These are phyloP conservation scores for Microtus ochrogaster DNA, from an alignment of 2,113 vertebrate species.

Conservation along the genomic window DNA sequence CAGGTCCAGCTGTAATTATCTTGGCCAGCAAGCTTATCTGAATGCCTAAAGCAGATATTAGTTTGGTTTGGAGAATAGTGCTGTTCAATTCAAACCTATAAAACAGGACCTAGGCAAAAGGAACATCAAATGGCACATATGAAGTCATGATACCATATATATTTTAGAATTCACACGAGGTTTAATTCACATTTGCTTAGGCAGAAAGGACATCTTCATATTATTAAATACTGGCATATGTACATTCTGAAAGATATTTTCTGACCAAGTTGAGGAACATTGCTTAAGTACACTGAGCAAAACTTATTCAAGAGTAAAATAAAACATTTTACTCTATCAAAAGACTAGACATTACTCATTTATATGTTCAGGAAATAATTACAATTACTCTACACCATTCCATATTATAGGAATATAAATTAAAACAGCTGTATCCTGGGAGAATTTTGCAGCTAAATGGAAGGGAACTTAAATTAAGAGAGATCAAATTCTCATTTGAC, in stretches of 20 bases:
- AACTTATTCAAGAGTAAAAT: slow-evolving; percentile 38
- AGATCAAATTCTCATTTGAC: slow-evolving; percentile 51
- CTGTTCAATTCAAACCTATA: background rate
- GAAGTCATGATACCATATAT: background rate
- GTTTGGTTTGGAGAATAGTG: background rate
- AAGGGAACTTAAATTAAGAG: slow-evolving; percentile 49
- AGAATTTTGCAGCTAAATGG: slow-evolving; percentile 16
- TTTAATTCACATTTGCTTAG: background rate
- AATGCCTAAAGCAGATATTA: background rate
- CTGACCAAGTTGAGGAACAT: background rate
- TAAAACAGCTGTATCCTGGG: slow-evolving; percentile 20
- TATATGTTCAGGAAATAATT: slow-evolving; percentile 44
- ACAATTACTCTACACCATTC: slow-evolving; percentile 15
- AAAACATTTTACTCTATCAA: background rate
- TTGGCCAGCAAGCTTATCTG: background rate
- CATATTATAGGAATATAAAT: slow-evolving; percentile 15
- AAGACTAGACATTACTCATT: slow-evolving; percentile 16
- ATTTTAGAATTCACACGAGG: background rate
- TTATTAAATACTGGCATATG: background rate
- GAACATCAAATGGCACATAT: background rate
- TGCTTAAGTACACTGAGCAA: background rate
- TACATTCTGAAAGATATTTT: background rate
- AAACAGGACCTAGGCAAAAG: background rate
- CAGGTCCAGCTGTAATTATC: background rate
- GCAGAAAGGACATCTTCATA: background rate